These are phyloP conservation scores for Disparrhopalites patrizii DNA, from an alignment of 2,888 invertebrate species.

Conservation along the genomic window DNA sequence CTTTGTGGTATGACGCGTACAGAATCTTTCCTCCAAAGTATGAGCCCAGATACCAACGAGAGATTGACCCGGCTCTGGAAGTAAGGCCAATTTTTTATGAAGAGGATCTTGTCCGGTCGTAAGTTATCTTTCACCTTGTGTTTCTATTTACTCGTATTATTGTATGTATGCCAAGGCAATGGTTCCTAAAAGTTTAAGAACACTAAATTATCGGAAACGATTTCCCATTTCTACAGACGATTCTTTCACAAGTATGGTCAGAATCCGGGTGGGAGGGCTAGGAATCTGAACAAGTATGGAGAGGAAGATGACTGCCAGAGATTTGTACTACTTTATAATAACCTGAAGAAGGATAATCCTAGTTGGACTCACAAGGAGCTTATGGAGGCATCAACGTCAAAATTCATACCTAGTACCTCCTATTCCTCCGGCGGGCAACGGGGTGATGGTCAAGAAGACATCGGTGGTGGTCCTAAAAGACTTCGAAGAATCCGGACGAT, in stretches of 20 bases:
- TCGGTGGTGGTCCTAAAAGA: too few species aligned
- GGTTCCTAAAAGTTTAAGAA: background rate
- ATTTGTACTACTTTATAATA: constrained; percentile 62
- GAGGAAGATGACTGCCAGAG: constrained; percentile 34
- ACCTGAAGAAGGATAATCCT: constrained; percentile 57
- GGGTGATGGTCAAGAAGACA: too few species aligned
- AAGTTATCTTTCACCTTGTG: constrained; percentile 52
- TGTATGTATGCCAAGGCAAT: background rate
- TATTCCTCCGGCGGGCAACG: too few species aligned
- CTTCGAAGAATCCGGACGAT: too few species aligned
- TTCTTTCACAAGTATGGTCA: constrained; percentile 51
- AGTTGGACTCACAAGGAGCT: constrained; percentile 57
- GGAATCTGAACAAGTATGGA: constrained; percentile 30
- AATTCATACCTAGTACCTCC: too few species aligned
- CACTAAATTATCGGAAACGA: background rate
- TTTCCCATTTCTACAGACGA: constrained; percentile 50
- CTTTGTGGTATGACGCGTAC: constrained; percentile 91
- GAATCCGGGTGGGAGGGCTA: constrained; percentile 34
- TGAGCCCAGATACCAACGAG: constrained; percentile 73
- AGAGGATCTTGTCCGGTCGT: constrained; percentile 83
- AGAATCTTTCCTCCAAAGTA: constrained; percentile 81
- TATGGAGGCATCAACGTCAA: constrained; percentile 54
- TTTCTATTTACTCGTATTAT: background rate
- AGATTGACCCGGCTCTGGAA: constrained; percentile 57
- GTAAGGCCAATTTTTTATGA: constrained; percentile 71